Evolutionary conservation across 1,140 invertebrate species (phyloP).

Genomic region (honey bee (Apis mellifera)): Amel_HAv3.1 CM009935.2:3348501-3349000

Average conservation of each 20-base stretch:
- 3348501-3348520: background rate
- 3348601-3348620: background rate
- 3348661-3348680: background rate
- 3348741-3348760: background rate
- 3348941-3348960: slow-evolving; percentile 42
- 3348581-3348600: background rate
- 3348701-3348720: background rate
- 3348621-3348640: background rate
- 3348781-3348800: too few species aligned
- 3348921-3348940: slow-evolving; percentile 50
- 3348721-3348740: background rate
- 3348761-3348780: too few species aligned
- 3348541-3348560: background rate
- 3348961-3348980: slow-evolving; percentile 70
- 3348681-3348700: background rate
- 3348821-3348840: background rate
- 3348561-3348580: background rate
- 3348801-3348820: too few species aligned
- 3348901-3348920: slow-evolving; percentile 25
- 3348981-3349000: slow-evolving; percentile 56
- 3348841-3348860: background rate
- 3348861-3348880: background rate
- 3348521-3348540: background rate
- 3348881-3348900: background rate
- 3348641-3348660: background rate